These are phyloP conservation scores for Tigriopus japonicus DNA, from an alignment of 1,140 invertebrate species.

Conservation along the genomic window DNA sequence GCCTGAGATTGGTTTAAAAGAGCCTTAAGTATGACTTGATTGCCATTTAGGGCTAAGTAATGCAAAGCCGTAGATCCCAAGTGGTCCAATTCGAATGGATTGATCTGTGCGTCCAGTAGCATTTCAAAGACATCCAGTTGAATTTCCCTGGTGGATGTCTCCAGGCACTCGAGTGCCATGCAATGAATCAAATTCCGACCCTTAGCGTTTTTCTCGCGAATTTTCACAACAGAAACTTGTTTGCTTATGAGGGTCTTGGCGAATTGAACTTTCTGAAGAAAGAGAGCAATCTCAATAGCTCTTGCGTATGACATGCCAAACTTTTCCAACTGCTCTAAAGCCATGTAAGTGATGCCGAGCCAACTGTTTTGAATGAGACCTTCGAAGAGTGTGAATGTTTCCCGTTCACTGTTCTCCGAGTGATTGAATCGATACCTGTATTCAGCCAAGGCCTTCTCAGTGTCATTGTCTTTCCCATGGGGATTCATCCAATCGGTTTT, in stretches of 20 bases:
- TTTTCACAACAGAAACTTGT: constrained; percentile 27
- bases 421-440: neutral
- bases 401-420: neutral
- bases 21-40: constrained; percentile 19
- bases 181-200: constrained; percentile 6
- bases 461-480: constrained; percentile 18
- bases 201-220: constrained; percentile 23
- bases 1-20: neutral
- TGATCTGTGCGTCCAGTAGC: neutral
- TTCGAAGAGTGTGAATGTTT: constrained; percentile 16
- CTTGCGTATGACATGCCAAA: constrained; percentile 14
- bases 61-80: constrained; percentile 26
- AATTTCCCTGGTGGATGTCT: constrained; percentile 22
- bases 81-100: constrained; percentile 21
- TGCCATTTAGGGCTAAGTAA: constrained; percentile 27
- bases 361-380: constrained; percentile 23
- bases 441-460: constrained; percentile 19
- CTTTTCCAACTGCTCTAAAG: constrained; percentile 21
- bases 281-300: constrained; percentile 15
- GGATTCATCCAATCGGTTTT: neutral
- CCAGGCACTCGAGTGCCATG: constrained; percentile 6
- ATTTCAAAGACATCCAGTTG: constrained; percentile 21
- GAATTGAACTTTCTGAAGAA: constrained; percentile 18
- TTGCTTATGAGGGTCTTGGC: constrained; percentile 26
- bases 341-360: constrained; percentile 25